Percentiles rank a stretch among this genome's conserved stretches.
phyloP scores from a whole-genome alignment of 2,888 invertebrate species.

The Campoletis raptor region DNA sequence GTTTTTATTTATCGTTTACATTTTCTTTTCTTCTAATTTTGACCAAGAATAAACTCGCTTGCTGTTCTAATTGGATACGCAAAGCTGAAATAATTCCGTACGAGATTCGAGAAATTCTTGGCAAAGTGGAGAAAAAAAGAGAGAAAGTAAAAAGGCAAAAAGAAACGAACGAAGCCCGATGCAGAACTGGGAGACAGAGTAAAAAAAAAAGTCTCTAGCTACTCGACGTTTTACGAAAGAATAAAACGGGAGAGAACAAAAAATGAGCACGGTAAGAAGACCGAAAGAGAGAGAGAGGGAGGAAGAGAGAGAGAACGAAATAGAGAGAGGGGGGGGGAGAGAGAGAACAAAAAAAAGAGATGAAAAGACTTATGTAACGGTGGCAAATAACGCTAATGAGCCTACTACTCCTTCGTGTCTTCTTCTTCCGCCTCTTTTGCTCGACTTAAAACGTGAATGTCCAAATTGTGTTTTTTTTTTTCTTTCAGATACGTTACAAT shows the following conservation, averaged over 20 bases:
- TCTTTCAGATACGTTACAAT: conserved; percentile 10
- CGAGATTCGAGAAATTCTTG: conserved; percentile 37
- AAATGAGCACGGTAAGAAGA: neutral
- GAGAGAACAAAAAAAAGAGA: conserved; percentile 32
- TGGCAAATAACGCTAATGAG: conserved; percentile 85
- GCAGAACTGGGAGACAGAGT: conserved; percentile 2
- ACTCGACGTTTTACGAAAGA: conserved; percentile 37
- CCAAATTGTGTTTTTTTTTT: conserved; percentile 14
- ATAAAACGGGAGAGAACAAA: conserved; percentile 15
- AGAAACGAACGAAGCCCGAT: conserved; percentile 34
- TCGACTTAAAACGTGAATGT: conserved; percentile 46
- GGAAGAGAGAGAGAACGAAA: conserved; percentile 12
- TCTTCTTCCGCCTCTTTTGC: conserved; percentile 41
- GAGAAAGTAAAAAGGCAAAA: conserved; percentile 17
- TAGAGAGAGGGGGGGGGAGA: neutral
- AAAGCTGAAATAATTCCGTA: conserved; percentile 39
- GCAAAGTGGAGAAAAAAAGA: neutral
- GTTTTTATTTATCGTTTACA: conserved; percentile 3
- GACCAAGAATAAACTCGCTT: conserved; percentile 9
- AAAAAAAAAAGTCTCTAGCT: conserved; percentile 24
- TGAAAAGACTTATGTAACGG: conserved; percentile 82
- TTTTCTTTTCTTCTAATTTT: conserved; percentile 8
- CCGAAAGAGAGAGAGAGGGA: neutral
- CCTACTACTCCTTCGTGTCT: conserved; percentile 78
- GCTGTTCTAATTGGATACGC: conserved; percentile 40